Base-by-base conservation (phyloP, 2,888 invertebrate species). In the Trisateles emortualis region DNA sequence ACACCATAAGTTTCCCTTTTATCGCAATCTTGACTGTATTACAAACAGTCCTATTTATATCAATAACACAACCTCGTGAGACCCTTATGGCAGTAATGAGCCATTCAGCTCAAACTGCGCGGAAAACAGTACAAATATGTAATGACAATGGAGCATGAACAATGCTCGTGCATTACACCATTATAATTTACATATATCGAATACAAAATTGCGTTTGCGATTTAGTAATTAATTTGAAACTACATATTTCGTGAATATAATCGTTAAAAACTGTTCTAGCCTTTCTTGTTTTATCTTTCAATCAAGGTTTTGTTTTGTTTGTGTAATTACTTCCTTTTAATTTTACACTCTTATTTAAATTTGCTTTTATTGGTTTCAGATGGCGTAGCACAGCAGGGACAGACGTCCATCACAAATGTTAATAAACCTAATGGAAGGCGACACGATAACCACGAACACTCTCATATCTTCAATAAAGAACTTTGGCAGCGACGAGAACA, bases 391-490 rank as follows among this genome's bases (percentile, higher is more conserved):
- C 84, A 86, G 79, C 81, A 75, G 79, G 74, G 68, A 69, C 74
- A 79, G 75, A 81, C 67, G 82, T 79, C 76, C 80, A 81, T 72
- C 77, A 82, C 87, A 86, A 85, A 91, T 88, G 88, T 67, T 86
- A 81, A 72, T 87, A 50, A 86, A 78, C 81, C 86, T 86, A 76
- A 92, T 92, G 91, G 92, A 90, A 84, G 87, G 84, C 62, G 86
- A 88, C 71, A 69, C 87, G 67, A 78, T 89, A 71, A 74, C 83
- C 52, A 82, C 84, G 62, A 87, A 83, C 72, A 85, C 83, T 60
- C 72, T 92, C 32, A 84, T 90, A 64, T 82, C 90, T 44, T 86
- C 88, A 22, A 85, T 89, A 60, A 88, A 86, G 65, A 79, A 77
- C 51, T 86, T 87, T 59, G 84, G 85, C 61, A 75, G 72, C 54